Evolutionary conservation across 2,888 invertebrate genomes (phyloP).

Genomic region (Phyto melanocephala): DNA sequence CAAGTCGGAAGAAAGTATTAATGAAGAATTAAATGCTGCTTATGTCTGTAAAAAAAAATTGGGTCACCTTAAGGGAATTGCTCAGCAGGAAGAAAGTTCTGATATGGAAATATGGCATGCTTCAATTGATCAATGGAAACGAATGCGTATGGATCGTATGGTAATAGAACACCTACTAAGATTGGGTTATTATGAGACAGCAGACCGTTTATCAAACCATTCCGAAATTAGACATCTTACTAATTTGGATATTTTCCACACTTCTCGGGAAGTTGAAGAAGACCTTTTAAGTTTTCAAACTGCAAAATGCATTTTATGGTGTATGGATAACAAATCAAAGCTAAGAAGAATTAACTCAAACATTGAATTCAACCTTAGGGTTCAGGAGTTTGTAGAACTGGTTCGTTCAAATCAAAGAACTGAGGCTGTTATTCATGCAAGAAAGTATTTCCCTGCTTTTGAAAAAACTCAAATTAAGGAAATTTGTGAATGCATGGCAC

Average conservation of each 20-base stretch:
- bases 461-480: constrained; percentile 92
- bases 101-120: constrained; percentile 75
- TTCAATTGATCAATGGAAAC: constrained; percentile 77
- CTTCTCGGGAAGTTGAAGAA: constrained; percentile 91
- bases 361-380: constrained; percentile 93
- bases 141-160: constrained; percentile 93
- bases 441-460: constrained; percentile 92
- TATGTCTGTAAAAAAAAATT: constrained; percentile 94
- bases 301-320: constrained; percentile 94
- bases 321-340: constrained; percentile 97
- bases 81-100: constrained; percentile 71
- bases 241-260: constrained; percentile 93
- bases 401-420: constrained; percentile 91
- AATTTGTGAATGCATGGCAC: constrained; percentile 96
- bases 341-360: constrained; percentile 95
- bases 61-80: constrained; percentile 87
- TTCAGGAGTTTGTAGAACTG: constrained; percentile 95
- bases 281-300: constrained; percentile 91
- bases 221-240: constrained; percentile 91
- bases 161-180: constrained; percentile 97
- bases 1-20: constrained; percentile 95
- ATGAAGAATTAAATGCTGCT: constrained; percentile 94
- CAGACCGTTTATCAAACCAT: constrained; percentile 90
- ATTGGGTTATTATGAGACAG: constrained; percentile 97
- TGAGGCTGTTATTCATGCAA: constrained; percentile 96